phyloP scores from a whole-genome alignment of 2,797 vertebrate genomes.

The Smutsia gigantea region DNA sequence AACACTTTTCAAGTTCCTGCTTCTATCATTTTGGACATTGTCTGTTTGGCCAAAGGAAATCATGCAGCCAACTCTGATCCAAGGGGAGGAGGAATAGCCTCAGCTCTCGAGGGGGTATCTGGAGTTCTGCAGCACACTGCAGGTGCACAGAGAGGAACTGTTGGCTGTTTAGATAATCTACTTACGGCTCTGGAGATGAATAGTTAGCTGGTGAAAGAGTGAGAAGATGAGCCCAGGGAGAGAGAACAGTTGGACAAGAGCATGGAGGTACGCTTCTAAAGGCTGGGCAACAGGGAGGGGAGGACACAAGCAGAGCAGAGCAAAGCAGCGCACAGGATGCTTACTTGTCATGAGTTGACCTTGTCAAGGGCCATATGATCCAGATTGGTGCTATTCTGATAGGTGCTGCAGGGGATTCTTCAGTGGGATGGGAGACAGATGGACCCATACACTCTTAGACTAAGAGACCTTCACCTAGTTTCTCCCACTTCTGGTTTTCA shows the following conservation, averaged over 20 bases:
- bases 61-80: neutral
- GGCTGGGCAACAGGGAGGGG: neutral
- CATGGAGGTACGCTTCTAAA: neutral
- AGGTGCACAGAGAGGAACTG: neutral
- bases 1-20: neutral
- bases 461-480: neutral
- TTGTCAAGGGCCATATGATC: neutral
- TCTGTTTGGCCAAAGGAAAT: neutral
- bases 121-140: fast-evolving
- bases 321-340: fast-evolving
- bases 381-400: too few relatives aligned
- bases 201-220: neutral
- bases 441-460: too few relatives aligned
- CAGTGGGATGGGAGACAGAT: neutral
- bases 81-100: neutral
- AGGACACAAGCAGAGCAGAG: fast-evolving
- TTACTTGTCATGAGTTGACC: neutral
- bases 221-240: neutral
- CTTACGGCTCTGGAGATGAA: neutral
- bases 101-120: neutral
- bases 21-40: neutral
- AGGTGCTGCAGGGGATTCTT: too few relatives aligned
- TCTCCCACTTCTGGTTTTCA: neutral
- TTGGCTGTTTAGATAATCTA: neutral
- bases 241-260: neutral